Evolutionary conservation across 2,888 invertebrate genomes (phyloP).

Genomic region (Sminthurinus aureus): DNA sequence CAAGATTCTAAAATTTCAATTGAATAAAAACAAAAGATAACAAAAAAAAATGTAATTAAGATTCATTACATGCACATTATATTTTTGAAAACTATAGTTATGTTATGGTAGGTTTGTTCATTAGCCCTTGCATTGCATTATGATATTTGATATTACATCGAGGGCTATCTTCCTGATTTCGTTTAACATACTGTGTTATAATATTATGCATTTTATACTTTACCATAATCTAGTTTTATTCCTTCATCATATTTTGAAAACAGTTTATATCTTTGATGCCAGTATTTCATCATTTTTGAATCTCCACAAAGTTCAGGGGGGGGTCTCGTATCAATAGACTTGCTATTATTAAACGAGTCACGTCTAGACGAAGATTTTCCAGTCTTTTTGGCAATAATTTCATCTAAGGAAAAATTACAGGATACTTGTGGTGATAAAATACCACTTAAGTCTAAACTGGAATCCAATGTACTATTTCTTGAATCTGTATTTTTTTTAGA

Average conservation of each 20-base stretch:
- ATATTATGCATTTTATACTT: neutral
- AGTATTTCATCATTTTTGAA: conserved; percentile 72
- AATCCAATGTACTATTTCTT: too few species aligned
- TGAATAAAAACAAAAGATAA: neutral
- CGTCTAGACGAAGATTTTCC: too few species aligned
- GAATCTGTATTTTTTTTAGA: too few species aligned
- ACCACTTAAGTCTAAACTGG: too few species aligned
- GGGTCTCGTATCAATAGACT: neutral
- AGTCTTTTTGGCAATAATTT: neutral
- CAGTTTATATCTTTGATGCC: conserved; percentile 87
- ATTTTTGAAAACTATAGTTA: too few species aligned
- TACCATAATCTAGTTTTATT: conserved; percentile 84
- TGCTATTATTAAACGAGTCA: neutral
- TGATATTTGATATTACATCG: neutral
- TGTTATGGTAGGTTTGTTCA: too few species aligned
- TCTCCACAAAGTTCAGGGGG: neutral
- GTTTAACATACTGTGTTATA: neutral
- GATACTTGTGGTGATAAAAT: too few species aligned
- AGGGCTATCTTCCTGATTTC: neutral
- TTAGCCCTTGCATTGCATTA: too few species aligned
- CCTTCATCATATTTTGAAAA: conserved; percentile 92
- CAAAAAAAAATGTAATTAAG: neutral
- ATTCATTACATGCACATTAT: too few species aligned
- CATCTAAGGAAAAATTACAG: neutral
- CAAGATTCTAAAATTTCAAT: conserved; percentile 81